Percentiles rank a stretch among this genome's conserved stretches.
Conservation (phyloP, 2,797 vertebrate species). For the Hydrolagus colliei region DNA sequence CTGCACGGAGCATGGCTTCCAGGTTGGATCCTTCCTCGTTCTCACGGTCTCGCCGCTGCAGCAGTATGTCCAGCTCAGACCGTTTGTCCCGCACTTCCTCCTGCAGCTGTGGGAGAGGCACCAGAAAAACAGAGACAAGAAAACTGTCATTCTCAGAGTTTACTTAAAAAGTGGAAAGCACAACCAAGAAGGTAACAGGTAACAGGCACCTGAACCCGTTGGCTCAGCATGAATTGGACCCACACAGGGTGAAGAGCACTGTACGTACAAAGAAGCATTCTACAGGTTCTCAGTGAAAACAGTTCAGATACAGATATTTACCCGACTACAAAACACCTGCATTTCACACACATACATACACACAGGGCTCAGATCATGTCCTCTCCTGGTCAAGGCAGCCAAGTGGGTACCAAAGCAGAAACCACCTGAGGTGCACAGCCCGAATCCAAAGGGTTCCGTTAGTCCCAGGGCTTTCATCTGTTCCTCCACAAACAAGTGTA, state of each 20-base stretch:
- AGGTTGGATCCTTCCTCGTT: constrained; percentile 73
- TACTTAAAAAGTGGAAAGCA: not conserved
- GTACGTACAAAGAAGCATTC: not conserved
- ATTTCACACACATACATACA: not conserved
- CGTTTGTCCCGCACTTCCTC: constrained; percentile 60
- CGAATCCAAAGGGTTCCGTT: not conserved
- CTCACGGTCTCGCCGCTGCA: constrained; percentile 67
- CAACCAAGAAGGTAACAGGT: not conserved
- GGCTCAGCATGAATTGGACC: not conserved
- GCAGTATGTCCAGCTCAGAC: constrained; percentile 67
- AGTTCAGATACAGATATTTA: not conserved
- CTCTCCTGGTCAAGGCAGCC: not conserved
- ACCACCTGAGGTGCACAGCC: not conserved
- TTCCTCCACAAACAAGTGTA: too few species aligned
- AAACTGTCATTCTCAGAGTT: constrained; percentile 35
- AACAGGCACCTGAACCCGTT: not conserved
- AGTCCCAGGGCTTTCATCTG: not conserved
- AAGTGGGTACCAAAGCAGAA: not conserved
- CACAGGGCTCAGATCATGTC: not conserved
- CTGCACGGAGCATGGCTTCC: constrained; percentile 73
- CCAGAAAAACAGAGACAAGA: constrained; percentile 36
- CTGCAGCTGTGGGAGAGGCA: constrained; percentile 60
- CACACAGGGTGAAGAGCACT: not conserved
- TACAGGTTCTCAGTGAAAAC: not conserved
- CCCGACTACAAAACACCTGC: not conserved